Conservation (phyloP, 1,140 invertebrate species). For the Drosophila kohkoa region DNA sequence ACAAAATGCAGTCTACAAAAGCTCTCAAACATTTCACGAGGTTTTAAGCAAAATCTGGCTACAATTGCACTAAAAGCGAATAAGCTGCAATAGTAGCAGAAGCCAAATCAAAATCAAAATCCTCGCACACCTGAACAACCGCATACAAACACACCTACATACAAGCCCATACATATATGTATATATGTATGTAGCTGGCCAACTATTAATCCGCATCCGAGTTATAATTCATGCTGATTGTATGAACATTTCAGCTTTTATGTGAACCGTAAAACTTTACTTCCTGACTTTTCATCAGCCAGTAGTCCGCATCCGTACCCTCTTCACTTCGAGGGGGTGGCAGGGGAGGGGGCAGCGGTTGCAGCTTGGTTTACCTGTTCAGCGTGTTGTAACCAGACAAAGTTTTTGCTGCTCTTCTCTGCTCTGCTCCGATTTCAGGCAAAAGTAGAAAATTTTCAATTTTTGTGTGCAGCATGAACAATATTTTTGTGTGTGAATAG, state of each 20-base stretch:
- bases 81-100: constrained; percentile 10
- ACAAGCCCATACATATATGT: background rate
- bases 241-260: constrained; percentile 83
- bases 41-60: constrained; percentile 27
- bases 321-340: background rate
- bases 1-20: background rate
- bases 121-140: constrained; percentile 9
- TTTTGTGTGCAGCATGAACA: constrained; percentile 56
- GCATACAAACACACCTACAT: background rate
- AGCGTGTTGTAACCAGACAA: constrained; percentile 45
- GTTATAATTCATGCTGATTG: constrained; percentile 84
- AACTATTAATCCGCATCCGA: constrained; percentile 82
- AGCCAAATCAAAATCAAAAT: constrained; percentile 28
- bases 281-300: constrained; percentile 81
- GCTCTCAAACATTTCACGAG: constrained; percentile 26
- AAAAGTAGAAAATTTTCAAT: constrained; percentile 69
- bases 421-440: constrained; percentile 50
- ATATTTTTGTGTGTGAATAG: constrained; percentile 67
- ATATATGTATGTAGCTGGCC: constrained; percentile 15
- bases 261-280: constrained; percentile 83
- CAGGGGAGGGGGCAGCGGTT: background rate
- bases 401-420: constrained; percentile 38
- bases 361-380: constrained; percentile 32
- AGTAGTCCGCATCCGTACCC: constrained; percentile 1
- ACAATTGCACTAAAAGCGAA: constrained; percentile 10